phyloP scores from a whole-genome alignment of 1,140 invertebrate genomes.

The Alviniconcha marisindica region DNA sequence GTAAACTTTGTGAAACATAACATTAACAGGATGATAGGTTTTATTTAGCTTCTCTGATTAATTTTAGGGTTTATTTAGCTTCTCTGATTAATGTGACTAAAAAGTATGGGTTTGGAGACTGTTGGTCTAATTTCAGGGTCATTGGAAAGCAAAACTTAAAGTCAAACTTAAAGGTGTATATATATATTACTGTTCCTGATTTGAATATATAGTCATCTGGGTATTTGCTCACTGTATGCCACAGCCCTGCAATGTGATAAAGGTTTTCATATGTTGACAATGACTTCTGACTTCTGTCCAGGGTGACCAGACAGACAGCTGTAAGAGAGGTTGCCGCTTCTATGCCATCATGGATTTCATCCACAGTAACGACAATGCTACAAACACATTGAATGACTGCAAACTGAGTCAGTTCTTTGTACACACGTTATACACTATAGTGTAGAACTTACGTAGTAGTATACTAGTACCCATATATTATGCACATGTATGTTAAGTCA shows the following conservation, averaged over 20 bases:
- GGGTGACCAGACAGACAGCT: constrained; percentile 50
- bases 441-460: too few relatives aligned
- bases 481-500: too few relatives aligned
- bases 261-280: not conserved
- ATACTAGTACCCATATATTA: too few relatives aligned
- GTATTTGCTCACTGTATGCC: too few relatives aligned
- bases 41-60: too few relatives aligned
- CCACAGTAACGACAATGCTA: constrained; percentile 51
- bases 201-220: not conserved
- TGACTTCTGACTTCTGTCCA: not conserved
- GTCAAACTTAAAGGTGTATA: not conserved
- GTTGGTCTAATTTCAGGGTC: not conserved
- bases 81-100: too few relatives aligned
- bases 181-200: not conserved
- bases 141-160: not conserved
- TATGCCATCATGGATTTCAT: constrained; percentile 66
- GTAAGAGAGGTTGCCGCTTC: constrained; percentile 67
- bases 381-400: constrained; percentile 49
- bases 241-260: not conserved
- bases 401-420: too few relatives aligned
- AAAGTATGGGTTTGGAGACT: too few relatives aligned
- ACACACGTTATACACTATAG: too few relatives aligned
- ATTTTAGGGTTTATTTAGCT: too few relatives aligned
- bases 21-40: too few relatives aligned
- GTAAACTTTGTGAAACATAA: too few relatives aligned